phyloP scores from a whole-genome alignment of 1,140 invertebrate species.

The Zaprionus nigranus region DNA sequence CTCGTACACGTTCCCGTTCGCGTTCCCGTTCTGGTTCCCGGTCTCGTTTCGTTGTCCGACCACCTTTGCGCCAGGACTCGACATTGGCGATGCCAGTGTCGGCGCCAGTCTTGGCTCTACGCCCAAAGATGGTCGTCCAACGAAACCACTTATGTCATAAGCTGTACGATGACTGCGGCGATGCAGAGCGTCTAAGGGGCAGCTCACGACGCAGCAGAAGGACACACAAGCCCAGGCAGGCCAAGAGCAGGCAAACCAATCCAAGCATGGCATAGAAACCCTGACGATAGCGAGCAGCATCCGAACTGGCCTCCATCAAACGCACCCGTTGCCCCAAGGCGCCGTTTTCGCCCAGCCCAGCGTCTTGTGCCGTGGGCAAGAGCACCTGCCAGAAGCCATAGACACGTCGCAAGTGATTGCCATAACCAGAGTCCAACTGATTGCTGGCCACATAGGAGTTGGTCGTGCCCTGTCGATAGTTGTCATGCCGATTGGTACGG shows the following conservation, averaged over 20 bases:
- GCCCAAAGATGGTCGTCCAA: conserved; percentile 76
- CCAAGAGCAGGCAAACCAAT: conserved; percentile 71
- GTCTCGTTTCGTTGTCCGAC: conserved; percentile 71
- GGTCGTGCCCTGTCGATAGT: conserved; percentile 23
- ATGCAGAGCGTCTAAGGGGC: conserved; percentile 38
- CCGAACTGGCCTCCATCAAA: conserved; percentile 68
- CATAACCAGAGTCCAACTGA: conserved; percentile 68
- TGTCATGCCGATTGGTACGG: conserved; percentile 61
- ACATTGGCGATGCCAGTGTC: conserved; percentile 69
- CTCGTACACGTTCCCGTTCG: conserved; percentile 28
- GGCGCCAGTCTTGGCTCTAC: conserved; percentile 44
- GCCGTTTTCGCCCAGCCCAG: conserved; percentile 24
- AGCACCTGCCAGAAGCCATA: conserved; percentile 80
- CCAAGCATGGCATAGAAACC: conserved; percentile 80
- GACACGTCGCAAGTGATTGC: conserved; percentile 63
- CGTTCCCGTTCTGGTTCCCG: conserved; percentile 27
- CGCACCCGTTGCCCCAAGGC: conserved; percentile 59
- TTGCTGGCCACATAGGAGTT: conserved; percentile 56
- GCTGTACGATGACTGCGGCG: conserved; percentile 44
- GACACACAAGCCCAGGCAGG: conserved; percentile 73
- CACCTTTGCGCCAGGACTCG: conserved; percentile 81
- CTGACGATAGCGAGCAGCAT: conserved; percentile 78
- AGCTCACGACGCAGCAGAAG: conserved; percentile 72
- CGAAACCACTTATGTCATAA: conserved; percentile 84
- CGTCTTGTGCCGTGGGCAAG: conserved; percentile 54